Percentiles rank a stretch among this genome's conserved stretches.
Evolutionary conservation across 2,797 vertebrate genomes (phyloP).

Genomic region (Crax fasciolata): DNA sequence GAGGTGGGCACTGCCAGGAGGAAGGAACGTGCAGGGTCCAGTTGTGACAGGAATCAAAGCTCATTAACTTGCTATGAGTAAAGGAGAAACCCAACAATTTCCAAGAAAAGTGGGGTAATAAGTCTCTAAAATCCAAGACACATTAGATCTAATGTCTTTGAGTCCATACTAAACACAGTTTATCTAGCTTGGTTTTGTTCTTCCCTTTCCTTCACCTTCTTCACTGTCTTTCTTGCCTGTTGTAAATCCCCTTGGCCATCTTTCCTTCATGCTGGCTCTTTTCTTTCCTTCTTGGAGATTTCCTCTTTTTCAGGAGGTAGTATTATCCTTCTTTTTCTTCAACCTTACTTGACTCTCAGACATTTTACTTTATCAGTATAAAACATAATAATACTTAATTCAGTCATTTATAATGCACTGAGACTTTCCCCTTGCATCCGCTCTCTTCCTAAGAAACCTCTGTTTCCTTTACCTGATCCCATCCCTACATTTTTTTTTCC

Average conservation of each 20-base stretch:
- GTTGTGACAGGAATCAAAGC: slow-evolving; percentile 14
- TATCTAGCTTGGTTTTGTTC: not conserved
- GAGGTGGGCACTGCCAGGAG: not conserved
- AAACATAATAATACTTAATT: not conserved
- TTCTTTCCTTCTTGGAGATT: not conserved
- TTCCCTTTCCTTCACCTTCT: not conserved
- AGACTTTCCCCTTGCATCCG: not conserved
- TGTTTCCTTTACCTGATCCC: not conserved
- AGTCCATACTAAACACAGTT: not conserved
- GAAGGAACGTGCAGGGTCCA: not conserved
- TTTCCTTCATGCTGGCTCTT: not conserved
- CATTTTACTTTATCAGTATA: not conserved
- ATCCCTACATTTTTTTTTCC: not conserved
- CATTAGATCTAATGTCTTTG: not conserved
- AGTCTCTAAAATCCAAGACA: not conserved
- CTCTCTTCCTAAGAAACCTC: not conserved
- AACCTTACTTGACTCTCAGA: not conserved
- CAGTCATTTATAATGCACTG: not conserved
- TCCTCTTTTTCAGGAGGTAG: not conserved
- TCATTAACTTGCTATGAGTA: not conserved
- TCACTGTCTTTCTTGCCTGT: not conserved
- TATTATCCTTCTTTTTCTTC: not conserved
- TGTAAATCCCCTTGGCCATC: not conserved
- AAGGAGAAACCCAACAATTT: not conserved
- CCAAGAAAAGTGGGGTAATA: not conserved